Evolutionary conservation across 2,113 vertebrate species (phyloP).

Genomic region (Tragelaphus buxtoni): DNA sequence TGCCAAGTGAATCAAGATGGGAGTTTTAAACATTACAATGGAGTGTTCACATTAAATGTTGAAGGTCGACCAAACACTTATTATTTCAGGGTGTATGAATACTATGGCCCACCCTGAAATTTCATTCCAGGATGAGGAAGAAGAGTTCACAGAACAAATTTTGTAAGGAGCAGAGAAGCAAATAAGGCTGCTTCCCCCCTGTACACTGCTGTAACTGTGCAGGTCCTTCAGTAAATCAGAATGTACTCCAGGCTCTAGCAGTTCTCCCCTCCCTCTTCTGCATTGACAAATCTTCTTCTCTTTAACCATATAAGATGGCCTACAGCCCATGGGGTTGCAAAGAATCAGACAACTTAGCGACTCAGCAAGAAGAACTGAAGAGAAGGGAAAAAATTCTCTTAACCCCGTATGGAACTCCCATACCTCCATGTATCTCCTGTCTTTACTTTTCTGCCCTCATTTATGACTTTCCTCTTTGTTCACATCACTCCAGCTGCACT

Average conservation of each 20-base stretch:
- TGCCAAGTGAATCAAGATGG: background rate
- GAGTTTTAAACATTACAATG: background rate
- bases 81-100: background rate
- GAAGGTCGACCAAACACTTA: background rate
- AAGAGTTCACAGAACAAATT: background rate
- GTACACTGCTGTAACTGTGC: rapidly evolving
- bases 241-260: background rate
- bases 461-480: background rate
- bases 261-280: background rate
- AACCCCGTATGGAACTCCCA: background rate
- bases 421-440: background rate
- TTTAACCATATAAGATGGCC: background rate
- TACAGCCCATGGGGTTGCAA: background rate
- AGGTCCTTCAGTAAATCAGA: background rate
- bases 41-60: background rate
- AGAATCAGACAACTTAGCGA: background rate
- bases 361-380: background rate
- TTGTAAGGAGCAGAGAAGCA: background rate
- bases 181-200: background rate
- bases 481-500: background rate
- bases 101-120: background rate
- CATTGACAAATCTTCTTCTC: background rate
- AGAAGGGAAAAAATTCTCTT: background rate
- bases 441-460: background rate
- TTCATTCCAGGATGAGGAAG: background rate